Conservation (phyloP, 2,888 invertebrate genomes). For the Ochlodes sylvanus region DNA sequence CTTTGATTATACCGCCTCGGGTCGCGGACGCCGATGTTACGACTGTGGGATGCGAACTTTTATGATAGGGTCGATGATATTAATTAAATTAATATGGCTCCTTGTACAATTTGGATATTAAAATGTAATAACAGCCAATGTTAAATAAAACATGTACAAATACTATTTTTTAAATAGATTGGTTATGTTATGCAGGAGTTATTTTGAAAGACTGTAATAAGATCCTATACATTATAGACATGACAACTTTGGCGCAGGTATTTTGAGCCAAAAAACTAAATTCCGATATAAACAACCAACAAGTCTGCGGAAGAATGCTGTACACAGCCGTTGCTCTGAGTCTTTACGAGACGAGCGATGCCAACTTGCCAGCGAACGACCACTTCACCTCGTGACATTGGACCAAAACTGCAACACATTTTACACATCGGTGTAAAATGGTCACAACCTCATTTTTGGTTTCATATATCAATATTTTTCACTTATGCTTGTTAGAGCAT, state of each 20-base stretch:
- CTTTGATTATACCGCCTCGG: constrained; percentile 40
- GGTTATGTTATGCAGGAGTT: too few relatives aligned
- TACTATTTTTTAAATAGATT: too few relatives aligned
- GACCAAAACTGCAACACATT: constrained; percentile 5
- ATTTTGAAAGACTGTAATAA: too few relatives aligned
- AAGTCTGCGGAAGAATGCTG: constrained; percentile 5
- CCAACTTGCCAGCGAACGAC: neutral
- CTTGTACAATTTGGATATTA: neutral
- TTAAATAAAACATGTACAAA: too few relatives aligned
- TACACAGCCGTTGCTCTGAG: neutral
- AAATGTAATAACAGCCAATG: too few relatives aligned
- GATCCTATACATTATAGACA: too few relatives aligned
- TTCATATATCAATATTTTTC: neutral
- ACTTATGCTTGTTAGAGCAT: too few relatives aligned
- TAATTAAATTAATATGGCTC: constrained; percentile 24
- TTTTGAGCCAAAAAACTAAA: too few relatives aligned
- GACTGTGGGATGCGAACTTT: constrained; percentile 13
- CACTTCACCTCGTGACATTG: neutral
- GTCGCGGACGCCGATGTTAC: constrained; percentile 7
- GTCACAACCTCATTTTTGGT: neutral
- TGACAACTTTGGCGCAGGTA: too few relatives aligned
- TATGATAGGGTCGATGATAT: constrained; percentile 37
- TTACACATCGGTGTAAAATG: too few relatives aligned
- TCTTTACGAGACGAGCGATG: constrained; percentile 13
- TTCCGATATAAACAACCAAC: neutral